Conservation (phyloP, 30 jellyfish, hydroid and myxozoan genomes). For the Aurelia sp. region DNA sequence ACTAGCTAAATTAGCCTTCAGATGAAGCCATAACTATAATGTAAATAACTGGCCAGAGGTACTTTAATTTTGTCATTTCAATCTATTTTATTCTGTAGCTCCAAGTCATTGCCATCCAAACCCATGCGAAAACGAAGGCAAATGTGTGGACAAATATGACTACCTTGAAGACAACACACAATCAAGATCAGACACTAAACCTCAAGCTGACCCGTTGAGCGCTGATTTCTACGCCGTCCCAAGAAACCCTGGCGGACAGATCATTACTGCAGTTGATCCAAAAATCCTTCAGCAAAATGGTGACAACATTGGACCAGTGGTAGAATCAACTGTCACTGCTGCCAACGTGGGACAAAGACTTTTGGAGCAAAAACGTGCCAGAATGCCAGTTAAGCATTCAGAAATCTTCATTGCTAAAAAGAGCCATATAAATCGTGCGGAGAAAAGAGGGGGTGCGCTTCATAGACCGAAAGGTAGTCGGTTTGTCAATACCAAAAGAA, state of each 20-base stretch:
- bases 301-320: constrained; percentile 14
- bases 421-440: constrained; percentile 1
- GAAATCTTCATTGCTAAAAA: constrained; percentile 12
- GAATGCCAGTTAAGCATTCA: constrained; percentile 15
- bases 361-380: constrained; percentile 1
- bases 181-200: neutral
- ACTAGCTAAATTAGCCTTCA: too few relatives aligned
- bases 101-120: constrained; percentile 94
- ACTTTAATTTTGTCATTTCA: too few relatives aligned
- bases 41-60: too few relatives aligned
- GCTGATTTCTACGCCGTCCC: constrained; percentile 3
- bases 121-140: constrained; percentile 97
- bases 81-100: constrained; percentile 22
- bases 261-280: constrained; percentile 61
- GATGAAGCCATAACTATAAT: too few relatives aligned
- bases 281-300: constrained; percentile 46
- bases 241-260: constrained; percentile 36
- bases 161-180: constrained; percentile 57
- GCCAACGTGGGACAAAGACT: constrained; percentile 1
- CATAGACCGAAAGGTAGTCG: neutral
- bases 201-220: neutral
- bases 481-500: neutral
- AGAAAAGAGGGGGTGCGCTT: neutral
- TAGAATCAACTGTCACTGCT: neutral
- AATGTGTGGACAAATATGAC: constrained; percentile 82